Percentiles rank a stretch among this genome's conserved stretches.
phyloP scores from a whole-genome alignment of 2,888 invertebrate species.

The Dryobota labecula region DNA sequence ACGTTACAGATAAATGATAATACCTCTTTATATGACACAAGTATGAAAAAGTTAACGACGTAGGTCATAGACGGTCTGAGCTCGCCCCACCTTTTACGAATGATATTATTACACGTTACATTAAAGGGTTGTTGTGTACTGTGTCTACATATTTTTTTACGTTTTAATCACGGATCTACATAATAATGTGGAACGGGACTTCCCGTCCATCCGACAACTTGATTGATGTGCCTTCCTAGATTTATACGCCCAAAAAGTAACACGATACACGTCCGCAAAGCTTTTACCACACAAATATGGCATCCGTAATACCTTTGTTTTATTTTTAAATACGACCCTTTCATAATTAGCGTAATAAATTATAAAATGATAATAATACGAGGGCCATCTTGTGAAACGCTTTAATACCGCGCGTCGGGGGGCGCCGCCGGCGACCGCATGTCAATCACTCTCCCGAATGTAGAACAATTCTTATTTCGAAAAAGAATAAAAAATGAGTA shows the following conservation, averaged over 20 bases:
- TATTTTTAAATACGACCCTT: conserved; percentile 88
- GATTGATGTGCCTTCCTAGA: conserved; percentile 89
- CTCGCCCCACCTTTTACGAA: conserved; percentile 63
- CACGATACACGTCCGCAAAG: conserved; percentile 86
- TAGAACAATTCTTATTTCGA: conserved; percentile 90
- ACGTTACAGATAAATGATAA: conserved; percentile 53
- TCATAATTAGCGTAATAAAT: conserved; percentile 91
- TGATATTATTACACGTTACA: conserved; percentile 70
- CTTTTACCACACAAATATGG: conserved; percentile 84
- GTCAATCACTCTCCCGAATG: conserved; percentile 89
- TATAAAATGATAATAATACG: conserved; percentile 90
- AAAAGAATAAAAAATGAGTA: conserved; percentile 87
- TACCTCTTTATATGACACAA: conserved; percentile 47
- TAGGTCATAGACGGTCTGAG: conserved; percentile 56
- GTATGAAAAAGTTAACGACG: conserved; percentile 59
- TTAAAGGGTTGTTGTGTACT: conserved; percentile 82
- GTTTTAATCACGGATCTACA: conserved; percentile 89
- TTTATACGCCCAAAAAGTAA: conserved; percentile 87
- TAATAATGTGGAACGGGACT: conserved; percentile 87
- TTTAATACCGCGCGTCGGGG: conserved; percentile 86
- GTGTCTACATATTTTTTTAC: conserved; percentile 86
- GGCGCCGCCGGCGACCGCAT: conserved; percentile 88
- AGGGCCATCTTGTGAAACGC: conserved; percentile 88
- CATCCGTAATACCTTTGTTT: conserved; percentile 87
- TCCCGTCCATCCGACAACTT: conserved; percentile 89